Base-by-base conservation (phyloP, 2,888 invertebrate species). In the Silvanus unidentatus region DNA sequence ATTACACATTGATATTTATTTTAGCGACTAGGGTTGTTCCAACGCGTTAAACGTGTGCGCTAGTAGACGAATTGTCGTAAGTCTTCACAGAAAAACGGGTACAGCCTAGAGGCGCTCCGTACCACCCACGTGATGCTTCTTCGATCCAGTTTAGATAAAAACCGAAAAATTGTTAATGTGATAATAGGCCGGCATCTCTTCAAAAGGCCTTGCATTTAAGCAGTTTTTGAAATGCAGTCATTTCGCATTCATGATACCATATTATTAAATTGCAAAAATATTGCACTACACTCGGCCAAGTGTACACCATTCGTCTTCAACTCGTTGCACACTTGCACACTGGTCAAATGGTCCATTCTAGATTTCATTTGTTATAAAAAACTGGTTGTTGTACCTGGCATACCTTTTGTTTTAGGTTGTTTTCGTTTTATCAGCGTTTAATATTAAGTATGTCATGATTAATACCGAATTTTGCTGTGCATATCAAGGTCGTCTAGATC, bases 211-310 rank as follows among this genome's bases (percentile, higher is more conserved):
- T 37, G 37, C 37, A 37, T 54, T 54, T 55, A 53, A 53, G 50
- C 45, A 53, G 55, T 56, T 54, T 56, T 58, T 49, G 51, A 58
- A 55, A 58, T 58, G 57, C 55, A 56, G 54, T 56, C 58, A 57
- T 54, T 59, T 61, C 56, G 57, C 52, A 59, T 59, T 54, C 61
- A 58, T 51, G 58, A 60, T 58, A 59, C 57, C 61, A 53, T 57
- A 59, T 61, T 59, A 61, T 61, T 59, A 60, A 58, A 58, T 54
- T 52, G 55, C 55, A 57, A 59, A 59, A 59, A 57, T 55, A 53
- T 13, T 54, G 50, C 55, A 51, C 44, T 54, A 44, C 54, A 55
- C 48, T 50, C 48, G 58, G 44, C 58, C 58, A 57, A 9, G 12
- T 16, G 11, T 37, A 13, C 9, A n/a, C 14, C 13, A 37, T 37